Conservation (phyloP, 2,113 vertebrate genomes). For the Ciconia boyciana region DNA sequence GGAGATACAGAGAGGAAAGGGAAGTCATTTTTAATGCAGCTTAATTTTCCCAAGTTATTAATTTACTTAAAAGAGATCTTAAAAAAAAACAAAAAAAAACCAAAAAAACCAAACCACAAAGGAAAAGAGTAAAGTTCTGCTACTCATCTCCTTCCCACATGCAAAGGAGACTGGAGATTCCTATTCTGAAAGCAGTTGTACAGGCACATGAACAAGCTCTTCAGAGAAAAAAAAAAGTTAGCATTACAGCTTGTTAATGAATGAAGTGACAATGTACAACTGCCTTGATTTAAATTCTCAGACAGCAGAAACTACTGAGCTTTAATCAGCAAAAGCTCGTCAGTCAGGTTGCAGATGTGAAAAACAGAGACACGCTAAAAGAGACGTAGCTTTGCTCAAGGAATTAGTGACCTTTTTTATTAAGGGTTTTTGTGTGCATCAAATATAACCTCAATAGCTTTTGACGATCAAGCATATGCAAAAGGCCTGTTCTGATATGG, state of each 20-base stretch:
- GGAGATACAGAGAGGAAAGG: neutral
- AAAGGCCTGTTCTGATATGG: neutral
- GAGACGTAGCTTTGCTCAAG: neutral
- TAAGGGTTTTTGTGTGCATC: neutral
- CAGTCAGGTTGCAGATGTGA: neutral
- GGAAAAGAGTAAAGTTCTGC: neutral
- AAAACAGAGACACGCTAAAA: neutral
- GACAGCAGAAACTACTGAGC: neutral
- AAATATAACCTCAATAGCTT: neutral
- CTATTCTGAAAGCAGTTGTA: neutral
- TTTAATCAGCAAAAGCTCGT: neutral
- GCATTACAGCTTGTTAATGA: neutral
- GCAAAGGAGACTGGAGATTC: neutral
- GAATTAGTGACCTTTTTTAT: neutral
- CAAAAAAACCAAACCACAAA: neutral
- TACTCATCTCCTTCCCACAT: neutral
- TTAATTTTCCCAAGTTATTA: neutral
- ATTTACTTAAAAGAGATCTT: neutral
- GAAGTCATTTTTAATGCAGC: neutral
- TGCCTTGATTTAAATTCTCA: neutral
- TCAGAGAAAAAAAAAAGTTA: neutral
- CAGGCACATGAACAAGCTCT: neutral
- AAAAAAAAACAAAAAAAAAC: neutral
- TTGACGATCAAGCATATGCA: neutral
- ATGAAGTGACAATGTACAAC: neutral